phyloP scores from a whole-genome alignment of 2,888 invertebrate species.

The Drosophila hawaiiensis region DNA sequence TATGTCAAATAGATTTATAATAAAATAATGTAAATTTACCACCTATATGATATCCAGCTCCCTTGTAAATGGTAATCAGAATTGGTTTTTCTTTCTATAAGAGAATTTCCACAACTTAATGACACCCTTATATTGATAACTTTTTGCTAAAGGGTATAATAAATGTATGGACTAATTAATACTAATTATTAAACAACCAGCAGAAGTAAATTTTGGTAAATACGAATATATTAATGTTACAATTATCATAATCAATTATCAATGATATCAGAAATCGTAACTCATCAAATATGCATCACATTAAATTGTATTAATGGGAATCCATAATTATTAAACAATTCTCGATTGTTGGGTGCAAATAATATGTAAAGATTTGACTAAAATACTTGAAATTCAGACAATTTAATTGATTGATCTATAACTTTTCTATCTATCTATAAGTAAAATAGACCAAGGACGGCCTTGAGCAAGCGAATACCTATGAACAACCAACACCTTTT shows the following conservation, averaged over 20 bases:
- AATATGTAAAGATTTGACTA: neutral
- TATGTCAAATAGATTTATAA: neutral
- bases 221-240: neutral
- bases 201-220: neutral
- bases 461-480: conserved; percentile 30
- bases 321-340: neutral
- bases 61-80: neutral
- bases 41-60: neutral
- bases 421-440: conserved; percentile 25
- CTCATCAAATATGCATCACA: neutral
- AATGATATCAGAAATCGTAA: neutral
- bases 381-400: neutral
- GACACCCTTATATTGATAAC: neutral
- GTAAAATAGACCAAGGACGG: conserved; percentile 22
- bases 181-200: neutral
- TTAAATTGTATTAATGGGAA: neutral
- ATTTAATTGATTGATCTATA: conserved; percentile 31
- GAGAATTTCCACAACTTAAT: neutral
- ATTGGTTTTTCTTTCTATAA: neutral
- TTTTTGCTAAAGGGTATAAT: neutral
- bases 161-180: neutral
- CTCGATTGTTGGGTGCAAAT: neutral
- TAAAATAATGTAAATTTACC: neutral
- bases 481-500: conserved; percentile 12
- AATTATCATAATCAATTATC: neutral